Base-by-base conservation (phyloP, 2,888 invertebrate genomes). In the Augiades crinisus region DNA sequence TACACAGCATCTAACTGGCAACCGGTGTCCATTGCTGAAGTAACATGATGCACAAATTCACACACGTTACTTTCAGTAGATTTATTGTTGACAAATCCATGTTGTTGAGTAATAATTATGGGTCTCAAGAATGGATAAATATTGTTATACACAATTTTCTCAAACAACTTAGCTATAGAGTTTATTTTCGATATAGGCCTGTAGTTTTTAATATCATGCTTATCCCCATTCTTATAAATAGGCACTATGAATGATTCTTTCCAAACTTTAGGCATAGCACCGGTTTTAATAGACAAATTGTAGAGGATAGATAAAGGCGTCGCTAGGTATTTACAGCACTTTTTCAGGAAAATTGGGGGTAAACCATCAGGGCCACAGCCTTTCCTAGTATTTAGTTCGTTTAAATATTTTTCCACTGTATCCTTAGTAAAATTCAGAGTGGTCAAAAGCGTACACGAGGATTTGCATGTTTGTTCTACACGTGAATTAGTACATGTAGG, bases 1-100 rank as follows among this genome's bases (percentile, higher is more conserved):
- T 30, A 30, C 4, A 56, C 33, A n/a, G 40, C 53, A 22, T 59
- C 58, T n/a, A 61, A 53, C 43, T 57, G 61, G 6, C 13, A 46
- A 2, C 52, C 52, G n/a, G 30, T 16, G 5, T 50, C 46, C 55
- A 61, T 55, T 8, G 51, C 36, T 10, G 14, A 30, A 16, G 53
- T 3, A 2, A 57, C 16, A 8, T 22, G 12, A 33, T 58, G 50
- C 0, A 40, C 1, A n/a, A 53, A 53, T 30, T 56, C 53, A 13
- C 46, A 30, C 7, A 30, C 27, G n/a, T 57, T 57, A 0, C 55
- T 43, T 6, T 55, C 58, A 5, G 54, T 47, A 1, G 54, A 30
- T 30, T 30, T 30, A 7, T 30, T 30, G 3, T n/a, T n/a, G 4
- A 30, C n/a, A 30, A 30, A 30, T 4, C 27, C 5, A 30, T 60